A percentile compares a stretch with the other conserved stretches of the same genome.
Evolutionary conservation across 2,888 invertebrate species (phyloP).

Genomic region (Synergus japonicus): DNA sequence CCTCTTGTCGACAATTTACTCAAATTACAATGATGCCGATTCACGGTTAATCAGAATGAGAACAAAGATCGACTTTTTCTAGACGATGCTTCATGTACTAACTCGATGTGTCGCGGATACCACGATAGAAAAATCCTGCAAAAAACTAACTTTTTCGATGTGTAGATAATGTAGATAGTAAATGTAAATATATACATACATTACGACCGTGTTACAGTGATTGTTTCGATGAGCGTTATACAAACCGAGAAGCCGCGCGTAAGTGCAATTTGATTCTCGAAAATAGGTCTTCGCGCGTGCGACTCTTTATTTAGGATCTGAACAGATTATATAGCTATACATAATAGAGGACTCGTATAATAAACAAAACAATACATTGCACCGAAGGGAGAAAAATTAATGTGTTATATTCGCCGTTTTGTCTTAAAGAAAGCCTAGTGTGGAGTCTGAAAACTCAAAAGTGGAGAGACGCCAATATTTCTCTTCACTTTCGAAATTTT

Average conservation of each 20-base stretch:
- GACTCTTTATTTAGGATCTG: slow-evolving; percentile 33
- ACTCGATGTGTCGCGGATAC: slow-evolving; percentile 33
- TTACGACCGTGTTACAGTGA: slow-evolving; percentile 67
- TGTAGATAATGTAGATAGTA: slow-evolving; percentile 78
- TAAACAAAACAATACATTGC: slow-evolving; percentile 49
- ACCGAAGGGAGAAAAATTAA: slow-evolving; percentile 39
- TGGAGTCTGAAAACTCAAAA: neutral
- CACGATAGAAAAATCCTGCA: slow-evolving; percentile 47
- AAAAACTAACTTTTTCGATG: slow-evolving; percentile 75
- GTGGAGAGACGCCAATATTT: neutral
- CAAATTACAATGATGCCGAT: slow-evolving; percentile 34
- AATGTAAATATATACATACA: slow-evolving; percentile 74
- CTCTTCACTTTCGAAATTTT: slow-evolving; percentile 18
- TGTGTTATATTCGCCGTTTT: neutral
- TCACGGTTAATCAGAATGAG: neutral
- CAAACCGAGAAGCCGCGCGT: slow-evolving; percentile 16
- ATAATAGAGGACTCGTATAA: slow-evolving; percentile 39
- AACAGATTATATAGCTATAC: slow-evolving; percentile 46
- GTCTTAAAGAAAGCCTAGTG: neutral
- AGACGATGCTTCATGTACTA: slow-evolving; percentile 26
- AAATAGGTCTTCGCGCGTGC: neutral
- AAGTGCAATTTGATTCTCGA: slow-evolving; percentile 16
- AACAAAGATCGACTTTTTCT: neutral
- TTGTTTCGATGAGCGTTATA: slow-evolving; percentile 55
- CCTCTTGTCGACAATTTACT: slow-evolving; percentile 11